phyloP scores from a whole-genome alignment of 2,888 invertebrate genomes.

The Apamea anceps region DNA sequence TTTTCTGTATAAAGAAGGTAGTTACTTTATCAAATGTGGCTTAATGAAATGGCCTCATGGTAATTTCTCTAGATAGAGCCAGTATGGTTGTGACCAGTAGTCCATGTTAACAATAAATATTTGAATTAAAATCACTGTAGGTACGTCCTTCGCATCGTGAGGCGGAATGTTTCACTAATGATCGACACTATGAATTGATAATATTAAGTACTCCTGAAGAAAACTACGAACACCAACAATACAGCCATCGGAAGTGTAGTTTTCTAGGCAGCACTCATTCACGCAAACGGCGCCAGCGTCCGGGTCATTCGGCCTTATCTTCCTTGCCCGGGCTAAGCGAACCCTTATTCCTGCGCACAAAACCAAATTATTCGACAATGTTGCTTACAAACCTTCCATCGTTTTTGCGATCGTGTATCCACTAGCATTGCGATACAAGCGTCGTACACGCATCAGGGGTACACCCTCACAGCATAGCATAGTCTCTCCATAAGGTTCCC shows the following conservation, averaged over 20 bases:
- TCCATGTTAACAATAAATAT: conserved; percentile 6
- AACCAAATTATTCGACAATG: conserved; percentile 18
- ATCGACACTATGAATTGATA: conserved; percentile 11
- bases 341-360: conserved; percentile 57
- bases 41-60: not conserved
- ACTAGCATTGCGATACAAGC: conserved; percentile 14
- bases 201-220: conserved; percentile 40
- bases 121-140: not conserved
- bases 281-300: conserved; percentile 62
- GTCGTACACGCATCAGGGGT: not conserved
- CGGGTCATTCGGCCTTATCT: conserved; percentile 70
- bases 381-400: not conserved
- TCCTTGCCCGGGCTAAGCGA: conserved; percentile 66
- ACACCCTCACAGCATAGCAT: not conserved
- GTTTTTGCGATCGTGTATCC: conserved; percentile 7
- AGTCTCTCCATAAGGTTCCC: not conserved
- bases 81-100: not conserved
- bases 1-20: not conserved
- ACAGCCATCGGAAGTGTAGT: conserved; percentile 69
- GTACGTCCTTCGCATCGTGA: conserved; percentile 3
- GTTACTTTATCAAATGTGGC: not conserved
- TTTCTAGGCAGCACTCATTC: conserved; percentile 67
- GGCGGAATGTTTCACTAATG: conserved; percentile 15
- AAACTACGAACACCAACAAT: conserved; percentile 73
- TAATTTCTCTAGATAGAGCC: not conserved